phyloP scores from a whole-genome alignment of 1,140 invertebrate genomes.

The Brachionus plicatilis region DNA sequence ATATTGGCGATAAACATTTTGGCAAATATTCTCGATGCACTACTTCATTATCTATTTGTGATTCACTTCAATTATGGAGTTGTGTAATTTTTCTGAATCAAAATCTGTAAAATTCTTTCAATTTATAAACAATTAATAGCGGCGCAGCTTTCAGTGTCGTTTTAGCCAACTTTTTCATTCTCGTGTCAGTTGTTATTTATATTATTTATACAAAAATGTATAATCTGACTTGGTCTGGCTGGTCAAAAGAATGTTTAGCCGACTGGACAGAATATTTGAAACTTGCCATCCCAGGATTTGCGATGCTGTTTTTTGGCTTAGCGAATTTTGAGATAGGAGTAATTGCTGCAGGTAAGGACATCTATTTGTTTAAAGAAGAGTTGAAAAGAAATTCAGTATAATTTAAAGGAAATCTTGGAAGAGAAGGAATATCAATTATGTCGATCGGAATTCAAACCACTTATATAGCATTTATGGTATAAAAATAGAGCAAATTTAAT shows the following conservation, averaged over 20 bases:
- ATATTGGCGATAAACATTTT: conserved; percentile 7
- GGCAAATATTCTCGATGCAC: background rate
- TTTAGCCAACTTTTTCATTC: background rate
- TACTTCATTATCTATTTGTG: conserved; percentile 1
- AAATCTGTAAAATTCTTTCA: background rate
- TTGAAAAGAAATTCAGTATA: background rate
- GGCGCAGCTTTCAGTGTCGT: conserved; percentile 11
- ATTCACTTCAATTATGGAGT: background rate
- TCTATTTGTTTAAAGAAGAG: background rate
- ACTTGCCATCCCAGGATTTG: conserved; percentile 36
- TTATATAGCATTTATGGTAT: conserved; percentile 32
- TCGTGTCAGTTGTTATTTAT: background rate
- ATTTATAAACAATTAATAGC: background rate
- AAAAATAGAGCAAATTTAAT: background rate
- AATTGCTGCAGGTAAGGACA: background rate
- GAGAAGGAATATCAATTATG: conserved; percentile 21
- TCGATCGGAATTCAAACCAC: conserved; percentile 24
- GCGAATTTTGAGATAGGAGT: conserved; percentile 29
- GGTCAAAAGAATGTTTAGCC: background rate
- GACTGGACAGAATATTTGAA: conserved; percentile 28
- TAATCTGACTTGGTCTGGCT: conserved; percentile 17
- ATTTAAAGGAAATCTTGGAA: conserved; percentile 10
- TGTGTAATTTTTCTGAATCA: background rate
- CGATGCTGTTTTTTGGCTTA: background rate
- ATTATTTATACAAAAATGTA: conserved; percentile 16